A percentile compares a stretch with the other conserved stretches of the same genome.
phyloP scores from a whole-genome alignment of 2,888 invertebrate genomes.

The Hirtodrosophila confusa region DNA sequence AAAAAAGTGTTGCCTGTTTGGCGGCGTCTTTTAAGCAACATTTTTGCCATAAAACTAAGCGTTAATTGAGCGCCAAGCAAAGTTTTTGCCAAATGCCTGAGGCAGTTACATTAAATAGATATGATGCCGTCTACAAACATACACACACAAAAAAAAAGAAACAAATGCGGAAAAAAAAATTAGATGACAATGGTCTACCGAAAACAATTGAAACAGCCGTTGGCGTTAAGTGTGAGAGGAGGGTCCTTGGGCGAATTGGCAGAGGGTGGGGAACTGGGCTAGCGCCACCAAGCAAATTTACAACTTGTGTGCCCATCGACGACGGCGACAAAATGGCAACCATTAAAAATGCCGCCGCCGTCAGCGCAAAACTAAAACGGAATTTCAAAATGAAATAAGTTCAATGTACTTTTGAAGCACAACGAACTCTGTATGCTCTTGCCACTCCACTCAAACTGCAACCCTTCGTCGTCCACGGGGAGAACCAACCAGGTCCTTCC shows the following conservation, averaged over 20 bases:
- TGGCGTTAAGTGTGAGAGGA: constrained; percentile 39
- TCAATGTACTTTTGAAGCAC: constrained; percentile 46
- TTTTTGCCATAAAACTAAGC: constrained; percentile 70
- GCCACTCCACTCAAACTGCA: no score
- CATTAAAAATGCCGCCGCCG: constrained; percentile 67
- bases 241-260: not conserved
- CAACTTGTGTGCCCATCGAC: constrained; percentile 57
- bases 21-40: constrained; percentile 55
- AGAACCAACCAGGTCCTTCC: no score
- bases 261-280: not conserved
- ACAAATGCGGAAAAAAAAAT: constrained; percentile 36
- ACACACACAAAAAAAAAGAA: not conserved
- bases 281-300: constrained; percentile 64
- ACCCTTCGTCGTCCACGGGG: no score
- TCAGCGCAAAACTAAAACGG: constrained; percentile 51
- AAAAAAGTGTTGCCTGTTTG: constrained; percentile 58
- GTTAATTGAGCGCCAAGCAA: constrained; percentile 71
- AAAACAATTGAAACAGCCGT: constrained; percentile 60
- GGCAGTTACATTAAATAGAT: constrained; percentile 64
- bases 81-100: constrained; percentile 46
- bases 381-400: constrained; percentile 50
- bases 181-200: constrained; percentile 59
- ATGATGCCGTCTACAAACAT: constrained; percentile 10
- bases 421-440: constrained; percentile 47
- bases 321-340: constrained; percentile 51